Evolutionary conservation across 2,888 invertebrate genomes (phyloP).

Genomic region (Dynastes tityus): DNA sequence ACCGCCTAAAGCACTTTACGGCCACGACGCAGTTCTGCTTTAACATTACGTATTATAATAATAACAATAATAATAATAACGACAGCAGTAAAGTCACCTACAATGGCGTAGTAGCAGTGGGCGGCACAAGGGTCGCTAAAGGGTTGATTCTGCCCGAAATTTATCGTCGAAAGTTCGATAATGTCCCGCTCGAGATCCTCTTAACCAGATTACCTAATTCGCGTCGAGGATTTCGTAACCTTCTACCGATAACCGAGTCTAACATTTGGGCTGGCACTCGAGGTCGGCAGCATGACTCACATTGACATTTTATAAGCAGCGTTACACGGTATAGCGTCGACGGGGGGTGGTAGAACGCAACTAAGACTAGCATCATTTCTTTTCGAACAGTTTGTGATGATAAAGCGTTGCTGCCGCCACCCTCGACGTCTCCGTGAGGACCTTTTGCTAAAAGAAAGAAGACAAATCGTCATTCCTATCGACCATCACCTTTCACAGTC

Average conservation of each 20-base stretch:
- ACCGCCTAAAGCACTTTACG: background rate
- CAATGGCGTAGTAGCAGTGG: background rate
- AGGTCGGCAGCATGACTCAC: background rate
- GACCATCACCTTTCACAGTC: background rate
- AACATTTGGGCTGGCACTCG: conserved; percentile 2
- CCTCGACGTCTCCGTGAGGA: background rate
- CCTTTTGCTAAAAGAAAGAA: background rate
- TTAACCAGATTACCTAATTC: conserved; percentile 51
- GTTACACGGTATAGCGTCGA: background rate
- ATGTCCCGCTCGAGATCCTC: conserved; percentile 49
- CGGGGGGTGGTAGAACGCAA: background rate
- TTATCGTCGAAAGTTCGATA: conserved; percentile 48
- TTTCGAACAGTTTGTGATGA: background rate
- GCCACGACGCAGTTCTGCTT: background rate
- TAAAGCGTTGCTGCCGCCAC: background rate
- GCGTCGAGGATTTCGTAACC: conserved; percentile 28
- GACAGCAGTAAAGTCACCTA: background rate
- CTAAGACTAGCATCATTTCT: background rate
- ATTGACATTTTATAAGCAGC: background rate
- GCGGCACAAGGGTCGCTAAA: conserved; percentile 1
- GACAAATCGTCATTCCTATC: background rate
- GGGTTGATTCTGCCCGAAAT: conserved; percentile 41
- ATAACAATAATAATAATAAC: conserved; percentile 10
- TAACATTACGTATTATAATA: background rate
- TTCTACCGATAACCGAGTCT: conserved; percentile 32